phyloP scores from a whole-genome alignment of 2,113 vertebrate species.

The Salvator merianae region DNA sequence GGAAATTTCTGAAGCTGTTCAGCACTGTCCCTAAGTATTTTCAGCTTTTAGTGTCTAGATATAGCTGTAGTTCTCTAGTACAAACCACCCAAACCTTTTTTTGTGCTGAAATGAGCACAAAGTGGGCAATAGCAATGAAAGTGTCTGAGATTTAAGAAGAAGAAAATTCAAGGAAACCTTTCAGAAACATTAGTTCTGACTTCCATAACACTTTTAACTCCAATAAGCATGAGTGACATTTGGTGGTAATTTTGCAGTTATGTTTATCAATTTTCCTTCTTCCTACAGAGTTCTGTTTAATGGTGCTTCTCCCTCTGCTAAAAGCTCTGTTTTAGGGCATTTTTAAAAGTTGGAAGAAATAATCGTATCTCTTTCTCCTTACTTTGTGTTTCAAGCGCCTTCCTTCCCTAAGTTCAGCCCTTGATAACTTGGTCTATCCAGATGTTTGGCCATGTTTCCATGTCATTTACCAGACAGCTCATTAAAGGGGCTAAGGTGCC shows the following conservation, averaged over 20 bases:
- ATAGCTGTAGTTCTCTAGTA: neutral
- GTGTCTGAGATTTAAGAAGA: neutral
- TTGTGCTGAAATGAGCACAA: neutral
- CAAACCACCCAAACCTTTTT: neutral
- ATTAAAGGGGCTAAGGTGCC: no score
- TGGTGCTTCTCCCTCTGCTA: neutral
- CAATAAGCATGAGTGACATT: neutral
- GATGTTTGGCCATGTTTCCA: no score
- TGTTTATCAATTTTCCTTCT: neutral
- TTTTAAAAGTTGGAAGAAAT: conserved; percentile 3
- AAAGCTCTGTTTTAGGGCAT: conserved; percentile 25
- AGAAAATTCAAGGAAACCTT: neutral
- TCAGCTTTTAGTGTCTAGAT: neutral
- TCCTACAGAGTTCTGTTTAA: conserved; percentile 1
- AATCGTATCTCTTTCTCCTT: neutral
- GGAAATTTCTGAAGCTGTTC: neutral
- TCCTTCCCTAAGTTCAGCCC: neutral
- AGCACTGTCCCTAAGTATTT: neutral
- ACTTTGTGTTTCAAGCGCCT: neutral
- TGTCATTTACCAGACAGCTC: no score
- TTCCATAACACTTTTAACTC: neutral
- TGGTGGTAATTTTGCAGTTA: neutral
- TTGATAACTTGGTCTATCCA: no score
- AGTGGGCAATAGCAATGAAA: neutral
- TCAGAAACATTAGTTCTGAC: neutral